Percentiles rank a stretch among this genome's conserved stretches.
Evolutionary conservation across 2,888 invertebrate genomes (phyloP).

Genomic region (Marasmarcha lunaedactyla): DNA sequence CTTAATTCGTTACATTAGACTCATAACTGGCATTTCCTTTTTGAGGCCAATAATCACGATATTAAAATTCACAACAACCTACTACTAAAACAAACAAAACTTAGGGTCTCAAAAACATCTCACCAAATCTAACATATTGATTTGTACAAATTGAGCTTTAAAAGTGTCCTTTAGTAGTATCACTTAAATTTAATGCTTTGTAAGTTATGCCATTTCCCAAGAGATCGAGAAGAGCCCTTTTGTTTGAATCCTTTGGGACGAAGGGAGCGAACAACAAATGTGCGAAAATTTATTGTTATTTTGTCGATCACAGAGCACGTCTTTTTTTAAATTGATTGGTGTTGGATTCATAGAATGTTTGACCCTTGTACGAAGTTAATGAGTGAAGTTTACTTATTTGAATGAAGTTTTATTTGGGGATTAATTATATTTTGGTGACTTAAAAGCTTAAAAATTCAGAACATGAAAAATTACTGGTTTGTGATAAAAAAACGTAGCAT

Average conservation of each 20-base stretch:
- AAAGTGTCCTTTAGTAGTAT: conserved; percentile 44
- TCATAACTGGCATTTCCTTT: too few relatives aligned
- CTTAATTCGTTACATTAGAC: too few relatives aligned
- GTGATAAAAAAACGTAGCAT: too few relatives aligned
- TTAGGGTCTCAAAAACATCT: neutral
- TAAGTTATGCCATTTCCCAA: conserved; percentile 39
- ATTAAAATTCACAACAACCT: too few relatives aligned
- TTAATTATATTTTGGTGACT: neutral
- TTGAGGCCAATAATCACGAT: too few relatives aligned
- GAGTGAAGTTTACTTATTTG: neutral
- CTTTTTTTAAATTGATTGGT: neutral
- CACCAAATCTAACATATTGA: conserved; percentile 7
- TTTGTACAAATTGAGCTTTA: conserved; percentile 22
- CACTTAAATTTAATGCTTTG: conserved; percentile 62
- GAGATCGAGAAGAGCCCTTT: conserved; percentile 36
- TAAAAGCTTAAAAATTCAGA: neutral
- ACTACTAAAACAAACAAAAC: too few relatives aligned
- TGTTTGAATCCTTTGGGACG: conserved; percentile 29
- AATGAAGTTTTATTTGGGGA: neutral
- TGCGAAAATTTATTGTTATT: conserved; percentile 23
- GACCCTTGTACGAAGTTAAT: neutral
- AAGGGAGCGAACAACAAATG: conserved; percentile 21
- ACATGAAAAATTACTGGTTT: too few relatives aligned
- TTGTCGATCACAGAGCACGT: neutral
- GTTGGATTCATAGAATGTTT: neutral